Evolutionary conservation across 2,113 vertebrate species (phyloP).

Genomic region (Dasyurus viverrinus): DNA sequence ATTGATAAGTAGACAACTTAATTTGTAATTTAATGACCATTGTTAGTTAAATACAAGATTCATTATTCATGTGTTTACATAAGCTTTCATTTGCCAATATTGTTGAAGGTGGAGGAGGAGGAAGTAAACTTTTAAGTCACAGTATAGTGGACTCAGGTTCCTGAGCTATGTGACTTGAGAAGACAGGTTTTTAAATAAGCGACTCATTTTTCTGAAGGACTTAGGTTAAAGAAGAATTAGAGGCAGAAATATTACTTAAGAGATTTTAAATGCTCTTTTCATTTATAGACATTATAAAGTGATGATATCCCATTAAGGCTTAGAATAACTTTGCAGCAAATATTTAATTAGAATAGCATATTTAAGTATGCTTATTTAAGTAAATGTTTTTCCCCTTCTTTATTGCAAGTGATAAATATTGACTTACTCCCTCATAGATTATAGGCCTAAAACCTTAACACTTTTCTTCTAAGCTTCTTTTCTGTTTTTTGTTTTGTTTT

Average conservation of each 20-base stretch:
- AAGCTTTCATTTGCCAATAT: constrained; percentile 45
- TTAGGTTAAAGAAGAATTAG: neutral
- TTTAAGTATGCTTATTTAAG: neutral
- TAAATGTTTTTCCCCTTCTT: neutral
- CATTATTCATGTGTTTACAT: constrained; percentile 30
- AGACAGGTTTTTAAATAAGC: neutral
- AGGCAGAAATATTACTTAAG: constrained; percentile 1
- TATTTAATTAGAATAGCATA: neutral
- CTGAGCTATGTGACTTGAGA: constrained; percentile 10
- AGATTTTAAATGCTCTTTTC: constrained; percentile 24
- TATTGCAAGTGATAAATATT: neutral
- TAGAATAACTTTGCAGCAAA: neutral
- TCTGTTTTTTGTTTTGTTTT: neutral
- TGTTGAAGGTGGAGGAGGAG: neutral
- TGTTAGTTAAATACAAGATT: constrained; percentile 22
- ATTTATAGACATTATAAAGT: constrained; percentile 32
- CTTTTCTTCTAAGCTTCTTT: neutral
- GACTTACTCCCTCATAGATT: neutral
- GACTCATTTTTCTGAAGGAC: constrained; percentile 27
- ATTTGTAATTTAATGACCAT: constrained; percentile 41
- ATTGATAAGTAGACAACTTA: constrained; percentile 1
- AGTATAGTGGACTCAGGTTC: constrained; percentile 4
- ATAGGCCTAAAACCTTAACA: neutral
- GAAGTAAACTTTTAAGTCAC: constrained; percentile 46
- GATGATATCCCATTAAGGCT: neutral